These are phyloP conservation scores for Notarius lentiginosus DNA, from an alignment of 2,113 vertebrate genomes.

Conservation along the genomic window DNA sequence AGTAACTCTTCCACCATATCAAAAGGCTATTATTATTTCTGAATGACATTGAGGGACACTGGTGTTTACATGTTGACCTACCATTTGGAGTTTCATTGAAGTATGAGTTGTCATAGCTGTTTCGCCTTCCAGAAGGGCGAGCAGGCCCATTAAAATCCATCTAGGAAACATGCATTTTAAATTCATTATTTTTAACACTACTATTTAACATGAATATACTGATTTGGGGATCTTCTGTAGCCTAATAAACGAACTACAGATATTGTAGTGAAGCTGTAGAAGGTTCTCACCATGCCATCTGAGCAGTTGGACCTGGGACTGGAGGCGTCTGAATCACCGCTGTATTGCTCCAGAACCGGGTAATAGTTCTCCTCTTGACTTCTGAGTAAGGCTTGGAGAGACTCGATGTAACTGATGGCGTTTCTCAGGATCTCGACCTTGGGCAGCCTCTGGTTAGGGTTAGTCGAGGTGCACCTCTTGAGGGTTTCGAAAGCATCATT, in stretches of 20 bases:
- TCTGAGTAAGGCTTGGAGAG: conserved; percentile 89
- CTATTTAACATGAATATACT: not conserved
- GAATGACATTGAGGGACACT: not conserved
- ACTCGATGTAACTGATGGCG: conserved; percentile 97
- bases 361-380: conserved; percentile 85
- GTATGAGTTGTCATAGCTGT: conserved; percentile 83
- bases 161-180: conserved; percentile 65
- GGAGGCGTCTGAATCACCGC: conserved; percentile 91
- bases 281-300: conserved; percentile 90
- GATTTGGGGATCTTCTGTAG: not conserved
- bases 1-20: not conserved
- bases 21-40: not conserved
- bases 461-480: conserved; percentile 92
- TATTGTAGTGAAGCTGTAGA: not conserved
- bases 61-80: conserved; percentile 60
- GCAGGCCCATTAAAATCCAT: conserved; percentile 85
- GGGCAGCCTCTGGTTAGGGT: conserved; percentile 94
- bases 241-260: not conserved
- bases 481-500: conserved; percentile 97
- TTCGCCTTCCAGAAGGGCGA: conserved; percentile 77
- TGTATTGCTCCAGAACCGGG: conserved; percentile 88
- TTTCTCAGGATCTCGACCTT: conserved; percentile 98
- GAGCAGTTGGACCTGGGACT: conserved; percentile 96
- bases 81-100: conserved; percentile 81
- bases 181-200: not conserved